Conservation (phyloP, 2,797 vertebrate species). For the Pipistrellus pipistrellus region DNA sequence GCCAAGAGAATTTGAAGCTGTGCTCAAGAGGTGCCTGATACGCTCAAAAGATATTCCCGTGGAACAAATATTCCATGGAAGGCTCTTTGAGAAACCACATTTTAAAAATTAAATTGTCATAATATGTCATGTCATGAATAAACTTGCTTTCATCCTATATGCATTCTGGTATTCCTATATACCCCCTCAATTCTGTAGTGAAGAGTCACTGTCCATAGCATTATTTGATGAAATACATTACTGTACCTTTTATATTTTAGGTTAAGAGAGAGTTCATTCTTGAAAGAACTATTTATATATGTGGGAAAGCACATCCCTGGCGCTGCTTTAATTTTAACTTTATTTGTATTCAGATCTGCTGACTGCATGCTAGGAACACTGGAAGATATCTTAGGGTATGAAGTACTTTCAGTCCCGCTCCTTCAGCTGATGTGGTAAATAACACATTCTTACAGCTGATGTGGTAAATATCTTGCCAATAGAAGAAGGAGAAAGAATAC, state of each 20-base stretch:
- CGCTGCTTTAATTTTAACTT: slow-evolving; percentile 72
- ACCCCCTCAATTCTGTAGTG: background rate
- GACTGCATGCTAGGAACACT: slow-evolving; percentile 38
- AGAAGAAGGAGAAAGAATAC: slow-evolving; percentile 43
- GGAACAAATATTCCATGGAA: background rate
- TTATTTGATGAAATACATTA: background rate
- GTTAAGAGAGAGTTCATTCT: background rate
- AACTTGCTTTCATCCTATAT: background rate
- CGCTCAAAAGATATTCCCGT: background rate
- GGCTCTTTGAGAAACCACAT: background rate
- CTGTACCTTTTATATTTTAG: background rate
- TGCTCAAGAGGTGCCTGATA: background rate
- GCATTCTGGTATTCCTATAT: background rate
- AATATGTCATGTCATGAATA: background rate
- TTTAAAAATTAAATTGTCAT: background rate
- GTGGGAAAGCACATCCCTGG: slow-evolving; percentile 58
- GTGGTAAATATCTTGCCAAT: slow-evolving; percentile 24
- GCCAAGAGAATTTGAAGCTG: background rate
- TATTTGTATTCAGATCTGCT: slow-evolving; percentile 57
- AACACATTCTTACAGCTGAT: background rate
- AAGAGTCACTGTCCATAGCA: background rate
- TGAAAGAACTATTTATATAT: slow-evolving; percentile 49
- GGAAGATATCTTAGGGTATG: background rate
- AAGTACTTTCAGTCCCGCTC: background rate
- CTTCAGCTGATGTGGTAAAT: background rate